Conservation (phyloP, 2,113 vertebrate species). For the Ranitomeya imitator region DNA sequence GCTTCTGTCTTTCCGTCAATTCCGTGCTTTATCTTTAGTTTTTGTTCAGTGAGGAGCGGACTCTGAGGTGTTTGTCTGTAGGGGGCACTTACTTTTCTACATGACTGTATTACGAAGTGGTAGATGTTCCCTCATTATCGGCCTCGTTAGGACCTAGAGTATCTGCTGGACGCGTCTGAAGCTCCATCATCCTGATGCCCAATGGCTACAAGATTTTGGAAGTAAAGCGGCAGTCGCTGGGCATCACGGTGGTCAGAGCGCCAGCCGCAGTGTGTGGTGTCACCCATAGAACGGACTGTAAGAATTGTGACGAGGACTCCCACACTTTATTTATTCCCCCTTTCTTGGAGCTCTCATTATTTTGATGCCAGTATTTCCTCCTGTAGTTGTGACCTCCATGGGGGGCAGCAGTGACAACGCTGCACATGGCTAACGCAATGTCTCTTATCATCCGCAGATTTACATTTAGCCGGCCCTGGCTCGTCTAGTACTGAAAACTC, state of each 20-base stretch:
- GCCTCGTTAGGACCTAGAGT: too few species aligned
- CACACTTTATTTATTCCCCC: too few species aligned
- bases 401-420: neutral
- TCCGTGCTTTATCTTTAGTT: neutral
- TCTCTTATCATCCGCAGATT: constrained; percentile 57
- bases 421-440: neutral
- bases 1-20: neutral
- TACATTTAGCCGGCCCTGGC: constrained; percentile 43
- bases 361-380: neutral
- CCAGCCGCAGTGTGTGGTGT: too few species aligned
- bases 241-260: too few species aligned
- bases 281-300: too few species aligned
- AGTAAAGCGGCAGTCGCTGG: too few species aligned
- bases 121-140: too few species aligned
- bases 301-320: too few species aligned
- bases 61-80: neutral
- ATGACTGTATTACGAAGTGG: neutral
- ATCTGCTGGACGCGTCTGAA: too few species aligned
- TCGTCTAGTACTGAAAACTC: constrained; percentile 65
- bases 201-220: too few species aligned
- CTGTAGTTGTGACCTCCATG: neutral
- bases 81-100: neutral
- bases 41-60: neutral
- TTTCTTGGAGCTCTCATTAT: neutral
- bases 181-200: too few species aligned